A percentile compares a stretch with the other conserved stretches of the same genome.
Evolutionary conservation across 2,797 vertebrate genomes (phyloP).

Genomic region (Onychomys torridus): DNA sequence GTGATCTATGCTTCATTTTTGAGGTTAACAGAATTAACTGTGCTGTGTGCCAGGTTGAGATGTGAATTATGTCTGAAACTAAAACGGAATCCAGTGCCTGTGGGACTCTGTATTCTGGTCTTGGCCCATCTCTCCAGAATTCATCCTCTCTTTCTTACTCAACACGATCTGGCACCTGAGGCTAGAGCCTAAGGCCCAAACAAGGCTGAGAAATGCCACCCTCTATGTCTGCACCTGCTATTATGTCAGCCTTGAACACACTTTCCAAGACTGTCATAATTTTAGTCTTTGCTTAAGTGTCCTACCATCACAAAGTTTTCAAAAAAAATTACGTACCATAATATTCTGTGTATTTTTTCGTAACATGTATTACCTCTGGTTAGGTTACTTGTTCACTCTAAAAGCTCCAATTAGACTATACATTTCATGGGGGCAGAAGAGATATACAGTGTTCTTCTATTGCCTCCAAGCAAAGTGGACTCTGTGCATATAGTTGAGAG

Average conservation of each 20-base stretch:
- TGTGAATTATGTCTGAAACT: neutral
- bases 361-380: neutral
- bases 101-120: neutral
- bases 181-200: neutral
- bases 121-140: neutral
- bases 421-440: neutral
- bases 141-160: rapidly evolving
- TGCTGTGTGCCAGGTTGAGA: neutral
- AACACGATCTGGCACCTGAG: rapidly evolving
- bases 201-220: neutral
- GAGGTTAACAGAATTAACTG: neutral
- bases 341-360: neutral
- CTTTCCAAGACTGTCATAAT: neutral
- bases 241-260: neutral
- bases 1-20: neutral
- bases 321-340: neutral
- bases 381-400: neutral
- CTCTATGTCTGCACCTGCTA: neutral
- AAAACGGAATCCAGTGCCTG: neutral
- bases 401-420: neutral
- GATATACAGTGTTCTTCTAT: rapidly evolving
- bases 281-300: neutral
- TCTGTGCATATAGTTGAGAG: neutral
- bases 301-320: neutral
- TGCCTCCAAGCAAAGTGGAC: neutral